phyloP scores from a whole-genome alignment of 2,113 vertebrate species.

The Onychostoma macrolepis region DNA sequence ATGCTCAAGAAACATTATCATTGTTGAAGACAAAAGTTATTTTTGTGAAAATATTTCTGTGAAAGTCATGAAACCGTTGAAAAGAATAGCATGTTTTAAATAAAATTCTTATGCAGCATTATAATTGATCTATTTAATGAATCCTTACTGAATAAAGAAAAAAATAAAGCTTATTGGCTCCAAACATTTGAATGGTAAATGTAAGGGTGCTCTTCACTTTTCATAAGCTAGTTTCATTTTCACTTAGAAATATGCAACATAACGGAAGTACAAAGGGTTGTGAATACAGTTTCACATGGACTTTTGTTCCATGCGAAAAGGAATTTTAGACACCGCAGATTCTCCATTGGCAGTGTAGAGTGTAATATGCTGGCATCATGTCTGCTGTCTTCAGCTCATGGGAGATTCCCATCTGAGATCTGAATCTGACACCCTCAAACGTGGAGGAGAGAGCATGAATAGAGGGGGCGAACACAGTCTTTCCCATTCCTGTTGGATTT shows the following conservation, averaged over 20 bases:
- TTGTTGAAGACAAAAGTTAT: neutral
- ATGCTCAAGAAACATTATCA: neutral
- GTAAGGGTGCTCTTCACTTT: neutral
- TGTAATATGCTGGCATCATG: conserved; percentile 18
- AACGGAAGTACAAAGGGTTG: neutral
- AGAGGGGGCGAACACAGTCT: conserved; percentile 8
- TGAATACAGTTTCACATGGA: neutral
- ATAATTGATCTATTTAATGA: neutral
- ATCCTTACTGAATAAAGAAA: neutral
- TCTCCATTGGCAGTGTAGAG: neutral
- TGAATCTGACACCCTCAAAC: conserved; percentile 25
- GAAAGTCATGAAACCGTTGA: neutral
- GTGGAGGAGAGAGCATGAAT: conserved; percentile 14
- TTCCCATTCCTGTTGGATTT: conserved; percentile 7
- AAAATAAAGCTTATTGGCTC: neutral
- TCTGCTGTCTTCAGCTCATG: conserved; percentile 15
- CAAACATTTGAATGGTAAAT: neutral
- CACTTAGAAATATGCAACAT: neutral
- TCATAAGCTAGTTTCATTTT: neutral
- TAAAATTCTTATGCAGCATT: neutral
- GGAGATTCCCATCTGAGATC: conserved; percentile 38
- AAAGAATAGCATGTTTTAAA: neutral
- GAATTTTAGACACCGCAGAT: neutral
- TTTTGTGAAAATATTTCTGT: neutral
- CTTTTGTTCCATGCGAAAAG: neutral